Evolutionary conservation across 2,888 invertebrate species (phyloP), one percentile per base, ranked within the genome.

Genomic region (Polyommatus icarus): DNA sequence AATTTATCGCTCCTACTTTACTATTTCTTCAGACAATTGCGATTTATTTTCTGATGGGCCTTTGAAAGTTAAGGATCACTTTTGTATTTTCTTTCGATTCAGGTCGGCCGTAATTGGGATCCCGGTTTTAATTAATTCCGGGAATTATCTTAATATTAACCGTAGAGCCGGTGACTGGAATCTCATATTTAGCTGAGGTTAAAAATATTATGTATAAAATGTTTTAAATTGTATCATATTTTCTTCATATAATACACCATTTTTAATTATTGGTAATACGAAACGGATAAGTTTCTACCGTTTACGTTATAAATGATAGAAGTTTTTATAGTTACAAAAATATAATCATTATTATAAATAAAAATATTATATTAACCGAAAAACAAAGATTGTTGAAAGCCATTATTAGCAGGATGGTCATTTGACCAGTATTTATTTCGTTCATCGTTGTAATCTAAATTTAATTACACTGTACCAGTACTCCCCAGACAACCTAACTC

Each of bases 1-100:
- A 91, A 93, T 93, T 92, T 91, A 91, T 89, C 84, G 86, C 88
- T 87, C 87, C 83, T 87, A 86, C 88, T 91, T 87, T 86, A 89
- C 89, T 90, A 89, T 90, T 90, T 87, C 89, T 87, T 87, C 84
- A 86, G 86, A 86, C 85, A 85, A 86, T 85, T 83, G 86, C 85
- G 85, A 87, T 86, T 81, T 81, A 80, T 78, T 78, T 59, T 59
- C 67, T 61, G 78, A 80, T 78, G 78, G 76, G 77, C 76, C 81
- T 81, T 80, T 81, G 80, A 79, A 76, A 72, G 59, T 76, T 75
- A 36, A 61, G 50, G 57, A 59, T 57, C 57, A 61, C 40, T 76
- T 76, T 78, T 15, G 73, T 12, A 73, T 76, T 61, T 71, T 72
- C 73, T 76, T 78, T 73, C 76, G 36, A 50, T 50, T 76, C 59